Percentiles rank a stretch among this genome's conserved stretches.
Conservation (phyloP, 2,888 invertebrate genomes). For the Drosophila ustulata region DNA sequence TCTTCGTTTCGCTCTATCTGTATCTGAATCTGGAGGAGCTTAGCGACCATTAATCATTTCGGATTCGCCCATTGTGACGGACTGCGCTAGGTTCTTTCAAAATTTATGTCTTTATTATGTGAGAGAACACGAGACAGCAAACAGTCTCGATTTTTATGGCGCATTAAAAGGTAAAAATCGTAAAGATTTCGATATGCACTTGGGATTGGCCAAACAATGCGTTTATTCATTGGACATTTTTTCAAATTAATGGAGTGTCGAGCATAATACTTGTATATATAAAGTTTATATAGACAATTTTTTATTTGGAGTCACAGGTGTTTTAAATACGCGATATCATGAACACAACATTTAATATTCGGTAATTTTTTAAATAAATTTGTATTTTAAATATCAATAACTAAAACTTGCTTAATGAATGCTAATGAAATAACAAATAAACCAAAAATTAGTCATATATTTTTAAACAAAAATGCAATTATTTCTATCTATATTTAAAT, state of each 20-base stretch:
- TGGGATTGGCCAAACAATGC: neutral
- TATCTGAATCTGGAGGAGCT: constrained; percentile 6
- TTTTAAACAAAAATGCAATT: neutral
- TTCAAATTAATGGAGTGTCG: too few relatives aligned
- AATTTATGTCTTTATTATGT: constrained; percentile 52
- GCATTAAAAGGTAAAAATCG: constrained; percentile 12
- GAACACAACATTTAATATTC: too few relatives aligned
- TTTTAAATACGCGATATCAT: too few relatives aligned
- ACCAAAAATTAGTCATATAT: too few relatives aligned
- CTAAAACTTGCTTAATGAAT: too few relatives aligned
- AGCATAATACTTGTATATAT: neutral
- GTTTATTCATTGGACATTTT: neutral
- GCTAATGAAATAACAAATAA: too few relatives aligned
- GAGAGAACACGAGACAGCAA: constrained; percentile 1
- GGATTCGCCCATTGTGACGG: constrained; percentile 25
- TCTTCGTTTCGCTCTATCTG: neutral
- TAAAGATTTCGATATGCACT: neutral
- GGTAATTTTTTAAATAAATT: too few relatives aligned
- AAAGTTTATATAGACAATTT: neutral
- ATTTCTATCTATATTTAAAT: neutral
- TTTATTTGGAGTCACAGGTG: too few relatives aligned
- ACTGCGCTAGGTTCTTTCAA: constrained; percentile 20
- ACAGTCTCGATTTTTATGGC: constrained; percentile 6
- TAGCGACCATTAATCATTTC: constrained; percentile 56
- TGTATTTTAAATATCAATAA: too few relatives aligned